These are phyloP conservation scores for Poecile atricapillus DNA, from an alignment of 2,113 vertebrate species.

Conservation along the genomic window DNA sequence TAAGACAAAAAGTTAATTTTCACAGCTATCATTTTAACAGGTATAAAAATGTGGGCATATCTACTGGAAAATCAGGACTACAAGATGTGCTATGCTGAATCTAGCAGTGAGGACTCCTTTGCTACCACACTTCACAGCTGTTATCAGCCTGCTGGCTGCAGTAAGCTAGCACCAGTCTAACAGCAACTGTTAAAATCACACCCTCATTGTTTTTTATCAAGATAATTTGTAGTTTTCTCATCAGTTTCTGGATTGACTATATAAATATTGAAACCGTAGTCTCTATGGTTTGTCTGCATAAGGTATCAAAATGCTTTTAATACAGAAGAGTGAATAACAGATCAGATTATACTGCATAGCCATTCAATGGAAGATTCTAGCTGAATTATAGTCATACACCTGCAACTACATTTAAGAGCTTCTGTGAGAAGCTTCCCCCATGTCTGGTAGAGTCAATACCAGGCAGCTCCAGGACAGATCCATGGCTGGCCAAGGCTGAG, in stretches of 20 bases:
- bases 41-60: not conserved
- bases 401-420: not conserved
- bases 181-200: not conserved
- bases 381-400: not conserved
- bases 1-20: not conserved
- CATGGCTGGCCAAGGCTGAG: not conserved
- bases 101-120: not conserved
- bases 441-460: not conserved
- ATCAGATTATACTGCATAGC: not conserved
- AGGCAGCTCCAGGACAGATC: accelerated
- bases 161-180: not conserved
- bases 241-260: not conserved
- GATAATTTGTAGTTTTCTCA: not conserved
- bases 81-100: not conserved
- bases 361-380: not conserved
- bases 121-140: not conserved
- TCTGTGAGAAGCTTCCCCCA: not conserved
- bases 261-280: not conserved
- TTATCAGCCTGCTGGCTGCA: not conserved
- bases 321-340: not conserved
- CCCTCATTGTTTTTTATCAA: not conserved
- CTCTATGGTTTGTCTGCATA: not conserved
- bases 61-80: not conserved
- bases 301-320: not conserved
- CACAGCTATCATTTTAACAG: not conserved